Conservation (phyloP, 2,797 vertebrate species). For the Onychomys arenicola region DNA sequence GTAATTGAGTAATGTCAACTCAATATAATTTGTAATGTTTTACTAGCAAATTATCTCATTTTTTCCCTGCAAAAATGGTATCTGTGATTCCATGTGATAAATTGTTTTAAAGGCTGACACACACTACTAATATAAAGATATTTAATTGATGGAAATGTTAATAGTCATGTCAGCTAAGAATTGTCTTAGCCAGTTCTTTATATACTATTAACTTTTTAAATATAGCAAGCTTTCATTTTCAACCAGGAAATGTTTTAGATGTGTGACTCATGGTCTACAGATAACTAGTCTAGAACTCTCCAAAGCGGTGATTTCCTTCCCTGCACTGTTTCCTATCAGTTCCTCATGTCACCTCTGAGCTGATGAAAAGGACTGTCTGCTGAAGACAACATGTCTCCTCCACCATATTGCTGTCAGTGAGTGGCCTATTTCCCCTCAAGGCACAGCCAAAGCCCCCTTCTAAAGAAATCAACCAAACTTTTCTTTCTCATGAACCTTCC, state of each 20-base stretch:
- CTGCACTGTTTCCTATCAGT: not conserved
- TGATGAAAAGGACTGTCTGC: not conserved
- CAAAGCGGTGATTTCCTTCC: not conserved
- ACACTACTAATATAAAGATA: constrained; percentile 69
- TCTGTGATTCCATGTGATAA: constrained; percentile 77
- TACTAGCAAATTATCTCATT: constrained; percentile 82
- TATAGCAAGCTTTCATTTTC: constrained; percentile 45
- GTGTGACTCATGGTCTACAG: not conserved
- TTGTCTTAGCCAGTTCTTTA: constrained; percentile 51
- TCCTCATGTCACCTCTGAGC: not conserved
- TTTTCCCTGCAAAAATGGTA: constrained; percentile 69
- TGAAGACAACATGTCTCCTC: not conserved
- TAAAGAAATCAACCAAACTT: not conserved
- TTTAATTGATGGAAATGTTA: constrained; percentile 76
- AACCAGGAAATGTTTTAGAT: constrained; percentile 15
- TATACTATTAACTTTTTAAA: constrained; percentile 62
- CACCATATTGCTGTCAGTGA: not conserved
- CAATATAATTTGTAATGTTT: constrained; percentile 81
- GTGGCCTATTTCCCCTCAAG: not conserved
- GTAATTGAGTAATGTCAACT: constrained; percentile 80
- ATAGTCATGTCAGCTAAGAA: constrained; percentile 60
- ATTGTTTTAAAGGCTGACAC: constrained; percentile 70
- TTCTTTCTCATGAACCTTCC: not conserved
- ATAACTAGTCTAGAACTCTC: not conserved
- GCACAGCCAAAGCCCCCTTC: not conserved